Evolutionary conservation across 2,113 vertebrate genomes (phyloP), one percentile per base, ranked within the genome.

Genomic region (Centropristis striata): DNA sequence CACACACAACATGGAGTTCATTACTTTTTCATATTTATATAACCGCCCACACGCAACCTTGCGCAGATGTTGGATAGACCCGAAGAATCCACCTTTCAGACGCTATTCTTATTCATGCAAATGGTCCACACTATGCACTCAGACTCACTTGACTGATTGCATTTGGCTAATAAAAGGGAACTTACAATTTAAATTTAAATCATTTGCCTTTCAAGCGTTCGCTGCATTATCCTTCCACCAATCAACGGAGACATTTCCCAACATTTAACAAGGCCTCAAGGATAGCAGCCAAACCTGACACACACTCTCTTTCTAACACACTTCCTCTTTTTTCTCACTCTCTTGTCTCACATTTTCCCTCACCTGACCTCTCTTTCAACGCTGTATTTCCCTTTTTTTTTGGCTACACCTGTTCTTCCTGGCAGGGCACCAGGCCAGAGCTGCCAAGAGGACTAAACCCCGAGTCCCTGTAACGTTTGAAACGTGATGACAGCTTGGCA

Each of bases 91-190:
- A 85, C 82, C 70, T 90, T 89, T 90, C 86, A 86, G 87, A 74
- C 75, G 65, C 78, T 92, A 86, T 90, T 91, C 78, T 91, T 90
- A 84, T 81, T 81, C 67, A 91, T 91, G 92, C 83, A 93, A 92
- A 91, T 89, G 12, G 14, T 60, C 78, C 60, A 68, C 77, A 77
- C 68, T 57, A 66, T 80, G 69, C 84, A 86, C 80, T 85, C 81
- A 90, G 91, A 87, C 80, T 84, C 84, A 86, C 84, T 93, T 87
- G 80, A 88, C 74, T 92, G 65, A 60, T 44, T 78, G 46, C 46
- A 86, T 86, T 88, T 80, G 82, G 78, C 86, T 90, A 66, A 85
- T 83, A 88, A 86, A 93, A 58, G 66, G 75, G 83, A 92, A 88
- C 75, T 72, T 68, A 51, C 28, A 76, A 71, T 91, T 67, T 61